Evolutionary conservation across 2,888 invertebrate species (phyloP).

Genomic region (Nephrotoma flavescens): DNA sequence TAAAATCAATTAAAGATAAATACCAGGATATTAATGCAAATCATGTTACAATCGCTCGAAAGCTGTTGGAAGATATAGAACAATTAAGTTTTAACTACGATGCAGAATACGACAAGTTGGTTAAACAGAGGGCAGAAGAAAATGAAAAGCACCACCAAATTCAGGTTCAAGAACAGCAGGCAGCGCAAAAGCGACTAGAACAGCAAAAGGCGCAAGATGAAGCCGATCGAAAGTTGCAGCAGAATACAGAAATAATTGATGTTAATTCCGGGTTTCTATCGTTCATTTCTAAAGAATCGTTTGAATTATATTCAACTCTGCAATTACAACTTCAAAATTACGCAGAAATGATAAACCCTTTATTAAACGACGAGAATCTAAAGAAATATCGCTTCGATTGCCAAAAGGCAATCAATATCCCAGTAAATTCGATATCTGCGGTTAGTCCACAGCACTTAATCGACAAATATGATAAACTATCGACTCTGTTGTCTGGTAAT

Average conservation of each 20-base stretch:
- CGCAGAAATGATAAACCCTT: constrained; percentile 40
- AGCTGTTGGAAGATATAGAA: not conserved
- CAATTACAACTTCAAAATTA: constrained; percentile 42
- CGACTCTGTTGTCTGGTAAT: constrained; percentile 55
- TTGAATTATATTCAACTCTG: constrained; percentile 41
- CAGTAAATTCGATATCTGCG: constrained; percentile 74
- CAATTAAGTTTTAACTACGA: not conserved
- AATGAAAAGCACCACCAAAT: not conserved
- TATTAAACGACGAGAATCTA: constrained; percentile 41
- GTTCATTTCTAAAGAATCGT: constrained; percentile 36
- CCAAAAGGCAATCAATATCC: constrained; percentile 74
- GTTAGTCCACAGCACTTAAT: constrained; percentile 50
- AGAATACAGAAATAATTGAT: not conserved
- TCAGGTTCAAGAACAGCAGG: not conserved
- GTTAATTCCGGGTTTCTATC: constrained; percentile 12
- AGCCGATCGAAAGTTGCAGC: constrained; percentile 2
- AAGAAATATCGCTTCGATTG: constrained; percentile 73
- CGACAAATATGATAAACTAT: constrained; percentile 62
- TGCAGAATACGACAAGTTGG: not conserved
- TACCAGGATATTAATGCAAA: not conserved
- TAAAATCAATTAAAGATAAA: not conserved
- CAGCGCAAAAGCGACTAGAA: not conserved
- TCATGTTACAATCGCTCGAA: not conserved
- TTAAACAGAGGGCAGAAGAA: not conserved
- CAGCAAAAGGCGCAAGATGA: not conserved